These are phyloP conservation scores for Pangasius djambal DNA, from an alignment of 2,797 vertebrate species.

Conservation along the genomic window DNA sequence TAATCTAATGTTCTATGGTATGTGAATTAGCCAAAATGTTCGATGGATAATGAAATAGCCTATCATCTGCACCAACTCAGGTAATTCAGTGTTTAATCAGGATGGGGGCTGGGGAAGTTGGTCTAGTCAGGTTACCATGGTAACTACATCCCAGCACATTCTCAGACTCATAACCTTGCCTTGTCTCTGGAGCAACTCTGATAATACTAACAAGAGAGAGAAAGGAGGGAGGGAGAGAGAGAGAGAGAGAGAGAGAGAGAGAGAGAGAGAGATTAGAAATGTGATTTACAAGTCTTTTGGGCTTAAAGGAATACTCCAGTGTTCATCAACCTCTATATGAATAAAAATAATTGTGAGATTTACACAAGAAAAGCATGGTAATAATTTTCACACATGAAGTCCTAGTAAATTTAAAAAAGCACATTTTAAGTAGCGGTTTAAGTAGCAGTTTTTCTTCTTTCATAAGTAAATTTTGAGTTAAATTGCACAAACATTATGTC, in stretches of 20 bases:
- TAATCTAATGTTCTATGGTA: background rate
- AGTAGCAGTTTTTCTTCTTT: background rate
- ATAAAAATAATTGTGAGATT: background rate
- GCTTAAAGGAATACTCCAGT: background rate
- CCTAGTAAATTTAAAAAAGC: background rate
- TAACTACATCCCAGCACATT: slow-evolving; percentile 41
- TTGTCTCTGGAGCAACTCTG: slow-evolving; percentile 28
- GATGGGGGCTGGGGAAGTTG: slow-evolving; percentile 30
- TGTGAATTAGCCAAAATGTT: slow-evolving; percentile 1
- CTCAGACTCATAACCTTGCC: slow-evolving; percentile 29
- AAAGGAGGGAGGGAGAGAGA: background rate
- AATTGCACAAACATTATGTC: background rate
- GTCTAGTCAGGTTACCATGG: slow-evolving; percentile 43
- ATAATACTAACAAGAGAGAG: slow-evolving; percentile 27
- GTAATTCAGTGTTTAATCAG: slow-evolving; percentile 30
- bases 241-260: background rate
- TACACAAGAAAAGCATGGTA: background rate
- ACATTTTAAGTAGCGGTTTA: background rate
- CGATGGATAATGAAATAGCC: background rate
- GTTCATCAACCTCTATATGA: no score
- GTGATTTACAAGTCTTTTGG: background rate
- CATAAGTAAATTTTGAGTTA: background rate
- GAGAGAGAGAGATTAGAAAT: background rate
- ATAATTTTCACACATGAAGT: background rate
- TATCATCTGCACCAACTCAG: background rate